Evolutionary conservation across 2,113 vertebrate genomes (phyloP).

Genomic region (Epinephelus fuscoguttatus): DNA sequence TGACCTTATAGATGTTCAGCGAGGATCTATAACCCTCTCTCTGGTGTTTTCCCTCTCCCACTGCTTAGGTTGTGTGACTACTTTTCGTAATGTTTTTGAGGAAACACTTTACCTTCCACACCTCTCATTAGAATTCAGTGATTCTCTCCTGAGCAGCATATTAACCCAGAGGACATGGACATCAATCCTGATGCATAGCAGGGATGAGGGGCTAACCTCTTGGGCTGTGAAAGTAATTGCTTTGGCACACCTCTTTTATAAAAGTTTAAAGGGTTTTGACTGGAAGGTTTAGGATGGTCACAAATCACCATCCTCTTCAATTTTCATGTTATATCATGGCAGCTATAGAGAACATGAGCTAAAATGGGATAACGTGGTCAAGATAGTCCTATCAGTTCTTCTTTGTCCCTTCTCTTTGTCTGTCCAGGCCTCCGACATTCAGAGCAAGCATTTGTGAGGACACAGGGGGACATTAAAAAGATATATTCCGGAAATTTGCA

Average conservation of each 20-base stretch:
- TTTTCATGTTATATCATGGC: too few species aligned
- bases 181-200: background rate
- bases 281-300: background rate
- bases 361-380: background rate
- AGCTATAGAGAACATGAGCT: background rate
- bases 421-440: too few species aligned
- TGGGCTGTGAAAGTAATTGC: background rate
- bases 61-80: background rate
- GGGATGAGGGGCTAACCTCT: background rate
- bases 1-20: background rate
- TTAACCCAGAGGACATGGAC: slow-evolving; percentile 5
- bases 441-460: background rate
- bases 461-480: too few species aligned
- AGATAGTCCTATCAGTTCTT: background rate
- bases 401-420: too few species aligned
- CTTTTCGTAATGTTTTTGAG: background rate
- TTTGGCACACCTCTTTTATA: background rate
- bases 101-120: background rate
- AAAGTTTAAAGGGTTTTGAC: background rate
- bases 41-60: background rate
- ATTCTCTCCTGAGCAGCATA: background rate
- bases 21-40: background rate
- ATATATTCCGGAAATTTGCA: background rate
- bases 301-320: background rate
- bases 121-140: background rate